A percentile compares a stretch with the other conserved stretches of the same genome.
Evolutionary conservation across 1,140 invertebrate genomes (phyloP).

Genomic region (Aphaenogaster rudis): DNA sequence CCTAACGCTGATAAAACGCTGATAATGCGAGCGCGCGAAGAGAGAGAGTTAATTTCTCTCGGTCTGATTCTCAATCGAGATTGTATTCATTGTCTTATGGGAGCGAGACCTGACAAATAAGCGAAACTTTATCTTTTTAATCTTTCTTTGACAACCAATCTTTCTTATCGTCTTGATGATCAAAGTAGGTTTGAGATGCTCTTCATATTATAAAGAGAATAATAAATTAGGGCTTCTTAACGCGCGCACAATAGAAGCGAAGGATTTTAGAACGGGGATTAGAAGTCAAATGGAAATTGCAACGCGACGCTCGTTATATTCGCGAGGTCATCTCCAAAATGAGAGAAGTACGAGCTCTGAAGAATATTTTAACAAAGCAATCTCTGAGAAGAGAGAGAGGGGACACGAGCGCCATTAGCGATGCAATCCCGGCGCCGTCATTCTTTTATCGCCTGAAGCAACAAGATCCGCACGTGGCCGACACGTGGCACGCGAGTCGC

Average conservation of each 20-base stretch:
- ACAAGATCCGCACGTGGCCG: conserved; percentile 15
- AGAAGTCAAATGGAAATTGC: conserved; percentile 16
- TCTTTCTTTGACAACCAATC: background rate
- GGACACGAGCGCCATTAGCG: conserved; percentile 24
- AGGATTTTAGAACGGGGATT: background rate
- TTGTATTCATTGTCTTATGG: background rate
- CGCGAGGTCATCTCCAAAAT: conserved; percentile 14
- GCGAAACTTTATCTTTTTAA: background rate
- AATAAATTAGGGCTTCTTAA: background rate
- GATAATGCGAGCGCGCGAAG: background rate
- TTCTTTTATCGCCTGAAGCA: background rate
- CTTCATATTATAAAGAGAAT: background rate
- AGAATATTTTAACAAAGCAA: conserved; percentile 46
- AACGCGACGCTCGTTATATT: background rate
- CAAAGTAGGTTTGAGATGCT: background rate
- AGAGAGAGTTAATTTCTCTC: background rate
- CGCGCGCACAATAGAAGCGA: background rate
- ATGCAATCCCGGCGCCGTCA: conserved; percentile 28
- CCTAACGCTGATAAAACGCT: background rate
- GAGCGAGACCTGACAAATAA: background rate
- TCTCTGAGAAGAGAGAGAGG: conserved; percentile 14
- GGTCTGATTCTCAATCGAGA: background rate
- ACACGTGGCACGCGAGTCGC: conserved; percentile 39
- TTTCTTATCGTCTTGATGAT: background rate
- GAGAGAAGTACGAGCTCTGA: conserved; percentile 14